A percentile compares a stretch with the other conserved stretches of the same genome.
phyloP scores from a whole-genome alignment of 2,888 invertebrate genomes.

The Yponomeuta cagnagella region DNA sequence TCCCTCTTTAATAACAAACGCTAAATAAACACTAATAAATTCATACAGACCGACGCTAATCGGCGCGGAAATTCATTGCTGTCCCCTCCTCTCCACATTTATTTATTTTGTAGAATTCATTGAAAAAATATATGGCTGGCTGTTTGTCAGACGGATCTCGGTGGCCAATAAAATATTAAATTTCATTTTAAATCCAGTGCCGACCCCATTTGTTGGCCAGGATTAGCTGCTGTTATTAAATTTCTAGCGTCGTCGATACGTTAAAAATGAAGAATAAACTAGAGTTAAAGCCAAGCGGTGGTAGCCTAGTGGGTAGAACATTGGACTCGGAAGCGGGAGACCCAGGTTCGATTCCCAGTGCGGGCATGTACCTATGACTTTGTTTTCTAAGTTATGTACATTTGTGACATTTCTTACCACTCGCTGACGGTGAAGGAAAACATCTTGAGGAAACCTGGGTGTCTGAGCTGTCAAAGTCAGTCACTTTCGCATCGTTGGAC shows the following conservation, averaged over 20 bases:
- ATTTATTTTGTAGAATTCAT: conserved; percentile 18
- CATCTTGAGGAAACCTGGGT: no score
- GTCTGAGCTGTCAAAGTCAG: no score
- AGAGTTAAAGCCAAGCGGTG: no score
- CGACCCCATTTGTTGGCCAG: not conserved
- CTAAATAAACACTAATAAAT: conserved; percentile 48
- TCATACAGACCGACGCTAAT: conserved; percentile 36
- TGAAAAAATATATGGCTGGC: conserved; percentile 22
- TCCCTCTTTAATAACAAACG: conserved; percentile 40
- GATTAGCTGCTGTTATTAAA: not conserved
- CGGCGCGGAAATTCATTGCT: conserved; percentile 25
- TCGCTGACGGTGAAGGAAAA: no score
- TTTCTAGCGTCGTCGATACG: not conserved
- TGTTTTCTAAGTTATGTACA: no score
- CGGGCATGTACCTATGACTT: no score
- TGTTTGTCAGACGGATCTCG: not conserved
- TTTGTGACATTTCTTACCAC: no score
- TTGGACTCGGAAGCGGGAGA: no score
- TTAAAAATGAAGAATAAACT: no score
- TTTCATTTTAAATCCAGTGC: not conserved
- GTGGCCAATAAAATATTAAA: not conserved
- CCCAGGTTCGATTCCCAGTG: no score
- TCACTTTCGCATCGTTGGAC: no score
- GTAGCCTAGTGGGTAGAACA: no score
- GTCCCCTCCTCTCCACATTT: not conserved